Base-by-base conservation (phyloP, 2,113 vertebrate genomes). In the Struthidea cinerea region DNA sequence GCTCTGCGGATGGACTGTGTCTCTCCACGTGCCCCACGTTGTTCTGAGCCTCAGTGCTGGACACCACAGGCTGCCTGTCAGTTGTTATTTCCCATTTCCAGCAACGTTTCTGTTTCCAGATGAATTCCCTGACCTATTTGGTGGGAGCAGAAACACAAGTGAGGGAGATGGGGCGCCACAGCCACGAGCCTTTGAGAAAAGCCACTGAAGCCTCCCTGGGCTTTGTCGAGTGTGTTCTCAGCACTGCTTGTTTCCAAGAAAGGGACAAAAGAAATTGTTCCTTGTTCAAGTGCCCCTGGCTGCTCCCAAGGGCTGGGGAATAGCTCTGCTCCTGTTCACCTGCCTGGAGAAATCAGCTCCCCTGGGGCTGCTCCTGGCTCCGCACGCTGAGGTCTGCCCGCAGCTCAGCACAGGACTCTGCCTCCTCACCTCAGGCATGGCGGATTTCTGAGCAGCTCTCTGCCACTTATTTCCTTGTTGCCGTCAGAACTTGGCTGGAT, bases 21-120 rank as follows among this genome's bases (percentile, higher is more conserved):
- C 71, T 63, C 23, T 77, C 42, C 39, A 27, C 0, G 1, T 65
- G 56, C 10, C 19, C 23, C 37, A 9, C 0, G 0, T 30, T 52
- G 27, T 21, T 56, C 57, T 32, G 59, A 89, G 13, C 67, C 60
- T 65, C 68, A 3, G 9, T 33, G 49, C 65, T 1, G 4, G 68
- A 11, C 64, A 64, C 60, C 44, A 17, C 13, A 23, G 55, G 21
- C 59, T 44, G 75, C 64, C 52, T 76, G 13, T 22, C 47, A 9
- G 33, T 57, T 86, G 30, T 56, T 83, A 49, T 81, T 81, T 64
- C 73, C 41, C 24, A n/a, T 68, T 93, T 82, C 71, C 83, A 78
- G 13, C 65, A 69, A 23, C 0, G 0, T 59, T 92, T 94, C 68
- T 95, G 42, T 68, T 83, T 49, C 60, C 65, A 41, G 33, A 60